Conservation (phyloP, 1,140 invertebrate species). For the Conopomorpha cramerella region DNA sequence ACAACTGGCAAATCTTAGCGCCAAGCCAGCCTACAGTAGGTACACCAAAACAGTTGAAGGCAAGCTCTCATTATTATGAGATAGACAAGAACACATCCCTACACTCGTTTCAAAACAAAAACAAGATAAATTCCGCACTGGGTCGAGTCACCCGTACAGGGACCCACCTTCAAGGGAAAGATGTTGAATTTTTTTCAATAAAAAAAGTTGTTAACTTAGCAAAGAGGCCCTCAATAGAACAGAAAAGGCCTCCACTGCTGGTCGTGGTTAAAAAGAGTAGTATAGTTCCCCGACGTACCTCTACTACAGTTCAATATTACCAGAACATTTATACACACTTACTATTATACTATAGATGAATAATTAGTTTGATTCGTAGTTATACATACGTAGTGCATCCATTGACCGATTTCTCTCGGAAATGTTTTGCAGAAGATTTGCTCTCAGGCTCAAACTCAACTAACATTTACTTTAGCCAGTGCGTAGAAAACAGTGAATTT, state of each 20-base stretch:
- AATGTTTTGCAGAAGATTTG: too few species aligned
- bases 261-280: too few species aligned
- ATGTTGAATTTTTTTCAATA: slow-evolving; percentile 84
- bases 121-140: slow-evolving; percentile 68
- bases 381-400: slow-evolving; percentile 50
- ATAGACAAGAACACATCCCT: slow-evolving; percentile 14
- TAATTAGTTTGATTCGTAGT: slow-evolving; percentile 60
- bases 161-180: slow-evolving; percentile 87
- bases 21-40: too few species aligned
- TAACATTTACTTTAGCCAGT: too few species aligned
- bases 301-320: slow-evolving; percentile 31
- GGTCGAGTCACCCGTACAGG: slow-evolving; percentile 87
- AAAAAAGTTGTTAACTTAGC: slow-evolving; percentile 72
- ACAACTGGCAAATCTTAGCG: too few species aligned
- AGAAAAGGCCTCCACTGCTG: too few species aligned
- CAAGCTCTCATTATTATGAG: slow-evolving; percentile 24
- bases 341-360: slow-evolving; percentile 59
- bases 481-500: too few species aligned
- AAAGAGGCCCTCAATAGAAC: slow-evolving; percentile 83
- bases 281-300: too few species aligned
- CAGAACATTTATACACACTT: slow-evolving; percentile 49
- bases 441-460: too few species aligned
- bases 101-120: slow-evolving; percentile 35
- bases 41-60: slow-evolving; percentile 51
- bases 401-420: too few species aligned